Conservation (phyloP, 2,797 vertebrate species). For the Buphagus erythrorhynchus region DNA sequence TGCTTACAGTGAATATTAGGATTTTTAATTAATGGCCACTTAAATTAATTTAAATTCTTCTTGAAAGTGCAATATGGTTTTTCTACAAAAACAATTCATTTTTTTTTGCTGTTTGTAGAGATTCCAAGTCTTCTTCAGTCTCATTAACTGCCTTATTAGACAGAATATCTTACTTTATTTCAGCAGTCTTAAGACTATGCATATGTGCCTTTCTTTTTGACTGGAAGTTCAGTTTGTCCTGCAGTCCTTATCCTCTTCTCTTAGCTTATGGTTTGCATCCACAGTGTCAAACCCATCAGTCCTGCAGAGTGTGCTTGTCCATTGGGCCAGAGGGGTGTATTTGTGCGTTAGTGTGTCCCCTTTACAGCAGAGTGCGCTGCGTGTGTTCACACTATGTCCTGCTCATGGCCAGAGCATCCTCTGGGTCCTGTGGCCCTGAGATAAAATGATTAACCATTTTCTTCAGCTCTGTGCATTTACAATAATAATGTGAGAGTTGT, state of each 20-base stretch:
- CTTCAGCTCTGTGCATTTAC: background rate
- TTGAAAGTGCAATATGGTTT: background rate
- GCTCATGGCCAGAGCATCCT: background rate
- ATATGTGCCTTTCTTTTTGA: background rate
- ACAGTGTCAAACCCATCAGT: background rate
- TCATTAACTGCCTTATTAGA: background rate
- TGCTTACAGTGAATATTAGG: background rate
- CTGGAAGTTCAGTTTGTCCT: background rate
- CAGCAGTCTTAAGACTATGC: background rate
- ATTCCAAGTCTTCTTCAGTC: background rate
- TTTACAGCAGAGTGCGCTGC: background rate
- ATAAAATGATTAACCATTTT: background rate
- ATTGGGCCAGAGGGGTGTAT: background rate
- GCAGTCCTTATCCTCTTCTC: background rate
- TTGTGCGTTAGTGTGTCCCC: background rate
- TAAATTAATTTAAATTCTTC: background rate
- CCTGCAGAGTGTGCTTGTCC: background rate
- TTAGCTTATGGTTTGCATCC: background rate
- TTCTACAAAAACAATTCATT: accelerated
- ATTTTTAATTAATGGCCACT: background rate
- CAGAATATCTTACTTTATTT: background rate
- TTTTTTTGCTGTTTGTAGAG: background rate
- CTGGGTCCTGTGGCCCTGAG: background rate
- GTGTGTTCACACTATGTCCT: accelerated
- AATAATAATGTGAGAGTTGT: background rate